A percentile compares a stretch with the other conserved stretches of the same genome.
These are phyloP conservation scores for Coturnix japonica DNA, from an alignment of 2,113 vertebrate genomes.

Conservation along the genomic window DNA sequence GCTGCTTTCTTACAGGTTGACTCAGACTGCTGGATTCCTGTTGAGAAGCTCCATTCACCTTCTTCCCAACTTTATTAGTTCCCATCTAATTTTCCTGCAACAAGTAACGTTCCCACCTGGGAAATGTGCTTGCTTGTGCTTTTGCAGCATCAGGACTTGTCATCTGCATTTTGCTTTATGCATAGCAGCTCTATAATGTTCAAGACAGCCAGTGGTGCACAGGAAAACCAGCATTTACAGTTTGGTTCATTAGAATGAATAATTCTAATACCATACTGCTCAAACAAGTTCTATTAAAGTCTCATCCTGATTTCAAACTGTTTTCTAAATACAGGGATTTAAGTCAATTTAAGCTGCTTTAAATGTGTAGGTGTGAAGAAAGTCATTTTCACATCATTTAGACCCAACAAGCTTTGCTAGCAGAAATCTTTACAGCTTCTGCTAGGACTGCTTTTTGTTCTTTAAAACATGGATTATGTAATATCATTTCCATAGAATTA, in stretches of 20 bases:
- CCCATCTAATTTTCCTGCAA: background rate
- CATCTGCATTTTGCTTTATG: background rate
- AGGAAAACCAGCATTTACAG: background rate
- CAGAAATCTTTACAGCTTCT: conserved; percentile 2
- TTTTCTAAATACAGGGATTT: background rate
- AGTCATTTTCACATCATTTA: background rate
- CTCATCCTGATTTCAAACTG: background rate
- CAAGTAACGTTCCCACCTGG: background rate
- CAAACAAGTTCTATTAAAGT: background rate
- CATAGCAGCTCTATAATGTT: background rate
- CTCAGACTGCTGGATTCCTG: background rate
- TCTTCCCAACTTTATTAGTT: rapidly evolving
- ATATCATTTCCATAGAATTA: background rate
- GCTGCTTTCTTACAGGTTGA: background rate
- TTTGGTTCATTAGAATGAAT: background rate
- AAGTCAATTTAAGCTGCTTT: background rate
- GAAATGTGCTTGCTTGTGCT: background rate
- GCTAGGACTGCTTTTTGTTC: background rate
- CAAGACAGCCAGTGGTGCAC: background rate
- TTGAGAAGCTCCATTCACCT: background rate
- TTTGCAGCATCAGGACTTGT: background rate
- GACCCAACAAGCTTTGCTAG: background rate
- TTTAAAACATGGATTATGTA: background rate
- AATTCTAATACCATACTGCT: background rate
- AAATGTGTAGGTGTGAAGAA: background rate